Conservation (phyloP, 2,797 vertebrate genomes). For the Adrianichthys oophorus region DNA sequence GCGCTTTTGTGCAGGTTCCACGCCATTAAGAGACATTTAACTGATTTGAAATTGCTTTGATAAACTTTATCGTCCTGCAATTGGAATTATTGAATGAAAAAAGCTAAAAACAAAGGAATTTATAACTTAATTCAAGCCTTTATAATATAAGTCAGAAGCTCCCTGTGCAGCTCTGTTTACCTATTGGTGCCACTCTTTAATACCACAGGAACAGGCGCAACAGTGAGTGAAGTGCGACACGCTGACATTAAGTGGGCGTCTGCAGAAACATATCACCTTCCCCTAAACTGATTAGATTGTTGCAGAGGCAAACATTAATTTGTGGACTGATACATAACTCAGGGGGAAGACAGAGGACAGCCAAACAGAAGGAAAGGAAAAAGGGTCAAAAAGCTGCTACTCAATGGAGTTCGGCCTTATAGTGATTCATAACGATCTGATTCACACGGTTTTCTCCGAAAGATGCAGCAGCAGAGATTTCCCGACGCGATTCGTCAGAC, state of each 20-base stretch:
- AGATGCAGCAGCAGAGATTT: conserved; percentile 1
- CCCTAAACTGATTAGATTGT: conserved; percentile 51
- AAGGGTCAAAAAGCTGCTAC: conserved; percentile 8
- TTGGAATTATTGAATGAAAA: background rate
- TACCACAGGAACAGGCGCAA: conserved; percentile 54
- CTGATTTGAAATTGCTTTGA: background rate
- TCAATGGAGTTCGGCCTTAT: background rate
- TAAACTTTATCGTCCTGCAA: background rate
- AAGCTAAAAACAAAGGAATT: background rate
- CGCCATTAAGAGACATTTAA: background rate
- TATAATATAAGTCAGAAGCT: background rate
- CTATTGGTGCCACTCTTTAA: conserved; percentile 32
- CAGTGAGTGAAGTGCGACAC: conserved; percentile 29
- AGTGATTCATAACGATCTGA: conserved; percentile 23
- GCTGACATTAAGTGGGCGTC: conserved; percentile 64
- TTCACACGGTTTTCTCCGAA: conserved; percentile 27
- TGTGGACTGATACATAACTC: conserved; percentile 8
- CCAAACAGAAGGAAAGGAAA: conserved; percentile 4
- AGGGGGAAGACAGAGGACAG: background rate
- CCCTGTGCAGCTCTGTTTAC: conserved; percentile 10
- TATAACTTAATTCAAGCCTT: background rate
- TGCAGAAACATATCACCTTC: conserved; percentile 64
- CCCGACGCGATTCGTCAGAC: conserved; percentile 5
- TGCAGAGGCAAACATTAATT: conserved; percentile 48
- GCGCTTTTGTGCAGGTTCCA: conserved; percentile 1